A percentile compares a stretch with the other conserved stretches of the same genome.
Conservation (phyloP, 1,140 invertebrate species). For the Euborellia annulipes region DNA sequence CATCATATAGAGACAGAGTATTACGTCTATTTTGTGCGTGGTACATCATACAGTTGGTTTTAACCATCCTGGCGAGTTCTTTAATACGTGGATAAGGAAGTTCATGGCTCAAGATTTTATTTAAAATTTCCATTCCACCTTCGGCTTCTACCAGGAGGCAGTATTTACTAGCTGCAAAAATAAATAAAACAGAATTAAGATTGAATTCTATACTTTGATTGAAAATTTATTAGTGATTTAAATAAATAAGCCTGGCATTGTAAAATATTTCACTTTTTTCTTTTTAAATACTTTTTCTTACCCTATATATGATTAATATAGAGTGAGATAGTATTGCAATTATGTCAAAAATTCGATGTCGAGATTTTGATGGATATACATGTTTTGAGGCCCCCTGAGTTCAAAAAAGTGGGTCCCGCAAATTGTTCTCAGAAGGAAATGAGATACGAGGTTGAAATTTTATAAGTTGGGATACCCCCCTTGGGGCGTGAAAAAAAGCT, state of each 20-base stretch:
- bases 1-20: background rate
- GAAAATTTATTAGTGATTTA: background rate
- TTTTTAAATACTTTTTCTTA: background rate
- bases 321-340: background rate
- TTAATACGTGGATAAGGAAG: constrained; percentile 46
- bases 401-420: no score
- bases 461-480: no score
- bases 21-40: background rate
- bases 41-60: constrained; percentile 38
- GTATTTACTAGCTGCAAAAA: constrained; percentile 67
- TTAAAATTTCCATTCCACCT: constrained; percentile 60
- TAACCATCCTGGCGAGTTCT: constrained; percentile 44
- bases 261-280: background rate
- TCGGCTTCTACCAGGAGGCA: constrained; percentile 72
- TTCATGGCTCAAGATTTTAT: constrained; percentile 43
- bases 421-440: no score
- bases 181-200: constrained; percentile 13
- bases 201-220: no score
- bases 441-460: no score
- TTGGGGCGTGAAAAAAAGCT: no score
- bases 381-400: no score
- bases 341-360: no score
- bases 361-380: no score
- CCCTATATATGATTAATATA: background rate
- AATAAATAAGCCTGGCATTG: background rate